Base-by-base conservation (phyloP, 2,888 invertebrate species). In the Drepanosiphum platanoidis region DNA sequence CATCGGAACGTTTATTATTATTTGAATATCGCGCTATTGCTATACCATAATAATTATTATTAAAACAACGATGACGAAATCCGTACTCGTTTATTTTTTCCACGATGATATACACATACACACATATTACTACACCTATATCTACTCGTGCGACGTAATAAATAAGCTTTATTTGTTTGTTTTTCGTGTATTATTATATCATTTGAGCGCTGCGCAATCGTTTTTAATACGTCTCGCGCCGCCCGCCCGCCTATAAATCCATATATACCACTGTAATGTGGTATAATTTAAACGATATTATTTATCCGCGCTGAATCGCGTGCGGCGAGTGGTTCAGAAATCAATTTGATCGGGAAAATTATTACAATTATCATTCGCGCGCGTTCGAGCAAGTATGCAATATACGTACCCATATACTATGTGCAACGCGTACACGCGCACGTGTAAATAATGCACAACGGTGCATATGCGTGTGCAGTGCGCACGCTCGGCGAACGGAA, bases 31-130 rank as follows among this genome's bases (percentile, higher is more conserved):
- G n/a, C n/a, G n/a, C n/a, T n/a, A 58, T 36, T 34, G 46, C 46
- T 68, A 70, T 79, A n/a, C n/a, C 42, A 64, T 64, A 30, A 64
- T 64, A 18, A 70, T 80, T 70, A 46, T 79, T 79, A 79, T 79
- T 46, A 70, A 58, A 70, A 81, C 27, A n/a, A 46, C 52, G 46
- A 80, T 70, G 70, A 70, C 52, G 80, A 70, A 70, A 80, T 70
- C 11, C 22, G 68, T 52, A 68, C n/a, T 68, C 27, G 46, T 42
- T 32, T 79, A 22, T 66, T 78, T 72, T 68, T 68, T 52, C 15
- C 68, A 34, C 52, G 52, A 70, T 46, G 68, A 68, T 68, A 39
- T 79, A 79, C 68, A 68, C 46, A 79, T 79, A 68, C 68, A 79
- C n/a, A n/a, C n/a, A n/a, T n/a, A n/a, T n/a, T n/a, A n/a, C n/a